Conservation (phyloP, 2,113 vertebrate genomes). For the Echinops telfairi region DNA sequence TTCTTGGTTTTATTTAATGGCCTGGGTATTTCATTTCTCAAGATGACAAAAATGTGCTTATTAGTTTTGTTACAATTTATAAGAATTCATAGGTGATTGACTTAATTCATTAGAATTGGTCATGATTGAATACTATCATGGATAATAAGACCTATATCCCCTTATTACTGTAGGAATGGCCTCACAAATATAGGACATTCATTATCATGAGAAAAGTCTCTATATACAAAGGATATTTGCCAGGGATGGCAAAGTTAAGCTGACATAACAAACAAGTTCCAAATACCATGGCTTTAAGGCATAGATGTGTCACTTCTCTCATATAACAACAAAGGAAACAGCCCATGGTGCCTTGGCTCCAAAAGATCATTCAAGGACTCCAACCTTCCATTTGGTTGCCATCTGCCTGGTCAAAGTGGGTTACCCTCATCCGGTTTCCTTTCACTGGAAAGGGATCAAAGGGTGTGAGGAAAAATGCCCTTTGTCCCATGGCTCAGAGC, state of each 20-base stretch:
- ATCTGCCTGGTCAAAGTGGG: background rate
- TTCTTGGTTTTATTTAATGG: constrained; percentile 10
- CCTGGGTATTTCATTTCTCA: constrained; percentile 7
- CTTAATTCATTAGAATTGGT: constrained; percentile 9
- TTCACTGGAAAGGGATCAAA: background rate
- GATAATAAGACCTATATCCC: background rate
- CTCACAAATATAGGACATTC: constrained; percentile 1
- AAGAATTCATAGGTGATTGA: background rate
- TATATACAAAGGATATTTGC: constrained; percentile 25
- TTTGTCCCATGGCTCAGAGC: background rate
- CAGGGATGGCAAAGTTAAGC: background rate
- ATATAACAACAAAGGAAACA: background rate
- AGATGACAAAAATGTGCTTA: constrained; percentile 37
- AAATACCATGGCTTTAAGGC: constrained; percentile 22
- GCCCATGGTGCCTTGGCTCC: background rate
- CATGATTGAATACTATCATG: background rate
- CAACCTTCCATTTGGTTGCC: background rate
- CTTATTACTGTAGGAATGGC: background rate
- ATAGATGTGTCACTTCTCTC: background rate
- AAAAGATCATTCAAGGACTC: background rate
- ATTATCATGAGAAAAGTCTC: constrained; percentile 31
- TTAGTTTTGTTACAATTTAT: constrained; percentile 16
- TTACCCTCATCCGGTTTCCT: background rate
- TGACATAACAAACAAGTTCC: background rate
- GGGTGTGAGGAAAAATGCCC: background rate